Evolutionary conservation across 2,797 vertebrate genomes (phyloP).

Genomic region (Parauchenoglanis punctatus): DNA sequence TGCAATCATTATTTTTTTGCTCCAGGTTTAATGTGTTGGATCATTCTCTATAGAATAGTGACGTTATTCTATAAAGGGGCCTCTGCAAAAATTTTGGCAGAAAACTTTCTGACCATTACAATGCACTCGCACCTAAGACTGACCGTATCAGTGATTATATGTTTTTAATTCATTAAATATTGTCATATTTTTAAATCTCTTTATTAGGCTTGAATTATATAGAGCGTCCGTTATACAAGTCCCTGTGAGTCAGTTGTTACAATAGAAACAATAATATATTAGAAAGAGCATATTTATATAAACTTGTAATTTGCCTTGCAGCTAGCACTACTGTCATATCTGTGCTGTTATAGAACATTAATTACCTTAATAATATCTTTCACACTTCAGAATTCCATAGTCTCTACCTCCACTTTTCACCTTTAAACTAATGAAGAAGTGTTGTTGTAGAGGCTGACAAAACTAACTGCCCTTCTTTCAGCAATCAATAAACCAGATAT

Average conservation of each 20-base stretch:
- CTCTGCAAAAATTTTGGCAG: background rate
- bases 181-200: no score
- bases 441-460: background rate
- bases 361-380: background rate
- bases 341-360: background rate
- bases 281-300: background rate
- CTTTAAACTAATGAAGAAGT: background rate
- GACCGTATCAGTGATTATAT: background rate
- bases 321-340: background rate
- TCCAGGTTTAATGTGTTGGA: background rate
- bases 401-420: background rate
- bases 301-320: background rate
- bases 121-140: background rate
- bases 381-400: background rate
- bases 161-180: no score
- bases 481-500: constrained; percentile 95
- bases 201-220: background rate
- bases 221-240: background rate
- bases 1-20: background rate
- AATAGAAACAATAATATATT: background rate
- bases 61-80: background rate
- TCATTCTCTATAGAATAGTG: background rate
- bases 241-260: background rate
- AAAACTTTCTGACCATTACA: background rate
- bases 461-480: constrained; percentile 49